These are phyloP conservation scores for Lacanobia oleracea DNA, from an alignment of 2,888 invertebrate species.

Conservation along the genomic window DNA sequence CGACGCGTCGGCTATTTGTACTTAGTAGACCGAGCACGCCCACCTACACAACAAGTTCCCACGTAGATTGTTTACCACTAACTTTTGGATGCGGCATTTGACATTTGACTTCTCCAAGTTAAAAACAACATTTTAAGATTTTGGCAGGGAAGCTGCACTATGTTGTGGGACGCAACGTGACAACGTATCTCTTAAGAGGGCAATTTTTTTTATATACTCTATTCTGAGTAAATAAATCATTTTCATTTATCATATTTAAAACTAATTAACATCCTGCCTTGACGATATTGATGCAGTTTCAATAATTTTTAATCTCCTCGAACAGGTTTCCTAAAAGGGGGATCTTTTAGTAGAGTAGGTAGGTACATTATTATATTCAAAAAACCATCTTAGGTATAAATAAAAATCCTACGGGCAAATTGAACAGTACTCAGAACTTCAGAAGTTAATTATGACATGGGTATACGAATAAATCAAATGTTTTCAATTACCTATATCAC, in stretches of 20 bases:
- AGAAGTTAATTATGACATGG: not conserved
- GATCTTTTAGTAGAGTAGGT: not conserved
- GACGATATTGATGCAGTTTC: not conserved
- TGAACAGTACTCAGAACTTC: not conserved
- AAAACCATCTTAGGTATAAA: not conserved
- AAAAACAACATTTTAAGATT: not conserved
- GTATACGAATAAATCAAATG: not conserved
- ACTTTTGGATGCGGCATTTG: constrained; percentile 68
- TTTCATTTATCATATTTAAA: not conserved
- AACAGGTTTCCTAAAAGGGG: not conserved
- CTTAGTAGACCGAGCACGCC: constrained; percentile 82
- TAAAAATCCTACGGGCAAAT: not conserved
- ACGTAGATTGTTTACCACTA: constrained; percentile 27
- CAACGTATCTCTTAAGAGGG: not conserved
- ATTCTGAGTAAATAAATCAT: not conserved
- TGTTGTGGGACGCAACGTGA: not conserved
- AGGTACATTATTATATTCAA: too few species aligned
- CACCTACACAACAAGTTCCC: constrained; percentile 70
- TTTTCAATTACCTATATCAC: not conserved
- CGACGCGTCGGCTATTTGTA: constrained; percentile 78
- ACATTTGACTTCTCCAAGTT: constrained; percentile 1
- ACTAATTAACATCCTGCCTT: not conserved
- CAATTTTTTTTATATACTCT: not conserved
- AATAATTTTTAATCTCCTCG: not conserved
- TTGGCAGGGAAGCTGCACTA: not conserved